Evolutionary conservation across 2,888 invertebrate genomes (phyloP).

Genomic region (Galeopsomyia nigrocyanea): DNA sequence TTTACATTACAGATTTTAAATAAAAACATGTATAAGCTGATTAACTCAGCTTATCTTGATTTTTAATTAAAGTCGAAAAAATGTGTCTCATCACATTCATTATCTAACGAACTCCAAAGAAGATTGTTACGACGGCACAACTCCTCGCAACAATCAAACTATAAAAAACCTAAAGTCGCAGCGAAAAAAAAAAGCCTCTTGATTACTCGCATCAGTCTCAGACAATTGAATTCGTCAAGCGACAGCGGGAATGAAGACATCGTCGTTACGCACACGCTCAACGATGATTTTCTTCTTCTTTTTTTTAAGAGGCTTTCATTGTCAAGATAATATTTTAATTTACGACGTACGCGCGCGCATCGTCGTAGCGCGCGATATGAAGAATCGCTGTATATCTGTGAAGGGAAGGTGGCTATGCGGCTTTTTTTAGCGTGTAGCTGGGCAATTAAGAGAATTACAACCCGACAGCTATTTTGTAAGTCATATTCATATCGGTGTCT

Average conservation of each 20-base stretch:
- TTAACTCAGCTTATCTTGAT: no score
- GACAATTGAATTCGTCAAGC: constrained; percentile 43
- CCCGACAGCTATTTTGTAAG: constrained; percentile 44
- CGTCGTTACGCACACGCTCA: constrained; percentile 1
- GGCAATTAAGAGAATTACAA: constrained; percentile 47
- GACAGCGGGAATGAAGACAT: constrained; percentile 49
- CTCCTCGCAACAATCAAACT: background rate
- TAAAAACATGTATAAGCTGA: no score
- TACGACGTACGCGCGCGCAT: background rate
- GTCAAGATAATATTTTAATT: constrained; percentile 42
- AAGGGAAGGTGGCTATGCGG: constrained; percentile 20
- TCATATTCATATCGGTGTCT: constrained; percentile 47
- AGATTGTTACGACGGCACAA: background rate
- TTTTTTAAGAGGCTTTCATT: constrained; percentile 22
- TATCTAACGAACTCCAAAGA: no score
- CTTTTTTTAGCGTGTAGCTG: constrained; percentile 32
- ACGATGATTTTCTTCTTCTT: background rate
- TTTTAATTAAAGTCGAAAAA: no score
- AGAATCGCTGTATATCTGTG: no score
- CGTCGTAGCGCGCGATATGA: background rate
- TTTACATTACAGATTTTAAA: no score
- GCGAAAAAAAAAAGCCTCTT: background rate
- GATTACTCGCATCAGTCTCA: background rate
- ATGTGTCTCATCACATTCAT: no score
- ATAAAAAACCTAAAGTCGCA: background rate